These are phyloP conservation scores for Lytechinus pictus DNA, from an alignment of 35 echinoderm and acorn worm species.

Conservation along the genomic window DNA sequence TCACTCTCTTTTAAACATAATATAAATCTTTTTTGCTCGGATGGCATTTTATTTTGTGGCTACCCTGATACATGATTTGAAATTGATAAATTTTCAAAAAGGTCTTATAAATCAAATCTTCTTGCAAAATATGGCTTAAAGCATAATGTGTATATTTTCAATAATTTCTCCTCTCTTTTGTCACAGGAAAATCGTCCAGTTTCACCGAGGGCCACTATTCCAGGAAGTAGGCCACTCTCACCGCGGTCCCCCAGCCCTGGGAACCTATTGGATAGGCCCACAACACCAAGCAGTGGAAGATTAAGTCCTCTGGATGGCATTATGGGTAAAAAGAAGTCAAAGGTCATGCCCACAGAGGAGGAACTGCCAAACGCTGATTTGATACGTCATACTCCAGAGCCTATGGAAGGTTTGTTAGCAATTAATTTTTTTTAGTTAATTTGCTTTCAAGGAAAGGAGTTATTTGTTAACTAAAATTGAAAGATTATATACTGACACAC, in stretches of 20 bases:
- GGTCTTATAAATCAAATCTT: too few species aligned
- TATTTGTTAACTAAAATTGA: too few species aligned
- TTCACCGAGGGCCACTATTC: neutral
- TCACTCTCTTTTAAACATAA: too few species aligned
- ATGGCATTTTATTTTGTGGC: too few species aligned
- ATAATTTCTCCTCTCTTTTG: neutral
- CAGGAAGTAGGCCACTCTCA: constrained; percentile 46
- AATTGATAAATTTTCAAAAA: too few species aligned
- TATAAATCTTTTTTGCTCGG: too few species aligned
- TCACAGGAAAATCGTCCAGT: neutral
- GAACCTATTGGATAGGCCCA: constrained; percentile 25
- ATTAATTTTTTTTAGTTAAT: too few species aligned
- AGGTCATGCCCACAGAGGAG: constrained; percentile 64
- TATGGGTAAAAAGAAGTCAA: constrained; percentile 39
- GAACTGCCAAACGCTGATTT: constrained; percentile 48
- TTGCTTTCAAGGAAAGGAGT: too few species aligned
- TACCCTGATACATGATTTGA: too few species aligned
- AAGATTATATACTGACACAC: too few species aligned
- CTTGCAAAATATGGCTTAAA: too few species aligned
- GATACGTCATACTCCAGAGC: neutral
- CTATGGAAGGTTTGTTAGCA: neutral
- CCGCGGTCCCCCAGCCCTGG: constrained; percentile 55
- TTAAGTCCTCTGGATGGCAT: constrained; percentile 38
- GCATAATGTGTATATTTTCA: too few species aligned
- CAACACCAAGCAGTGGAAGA: constrained; percentile 54